Conservation (phyloP, 2,888 invertebrate genomes). For the Conomelus anceps region DNA sequence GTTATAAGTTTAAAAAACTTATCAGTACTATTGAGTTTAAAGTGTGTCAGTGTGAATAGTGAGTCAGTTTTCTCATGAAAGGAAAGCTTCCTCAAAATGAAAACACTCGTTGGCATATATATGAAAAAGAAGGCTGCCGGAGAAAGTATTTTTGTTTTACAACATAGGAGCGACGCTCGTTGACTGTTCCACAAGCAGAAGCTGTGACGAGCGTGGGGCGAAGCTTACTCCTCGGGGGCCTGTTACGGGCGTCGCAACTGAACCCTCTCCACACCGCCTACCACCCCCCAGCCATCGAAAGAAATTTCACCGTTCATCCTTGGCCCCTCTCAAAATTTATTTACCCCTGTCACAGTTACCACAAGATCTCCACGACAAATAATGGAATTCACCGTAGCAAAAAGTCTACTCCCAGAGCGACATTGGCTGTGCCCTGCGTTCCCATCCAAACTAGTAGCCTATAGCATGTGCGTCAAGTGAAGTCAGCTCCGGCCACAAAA, state of each 20-base stretch:
- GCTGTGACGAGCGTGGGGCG: neutral
- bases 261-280: too few relatives aligned
- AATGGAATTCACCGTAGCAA: neutral
- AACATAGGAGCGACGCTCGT: neutral
- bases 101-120: neutral
- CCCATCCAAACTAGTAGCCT: neutral
- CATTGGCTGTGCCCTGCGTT: neutral
- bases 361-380: neutral
- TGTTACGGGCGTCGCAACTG: too few relatives aligned
- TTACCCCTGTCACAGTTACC: neutral
- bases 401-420: neutral
- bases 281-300: neutral
- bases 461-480: too few relatives aligned
- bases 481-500: neutral
- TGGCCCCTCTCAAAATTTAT: neutral
- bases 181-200: neutral
- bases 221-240: neutral
- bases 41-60: too few relatives aligned
- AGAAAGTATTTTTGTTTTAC: neutral
- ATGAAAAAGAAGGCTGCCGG: neutral
- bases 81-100: neutral
- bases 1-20: too few relatives aligned
- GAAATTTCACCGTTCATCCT: neutral
- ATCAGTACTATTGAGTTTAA: too few relatives aligned
- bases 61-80: neutral